These are phyloP conservation scores for Heliconius hermathena DNA, from an alignment of 1,140 invertebrate species.

Conservation along the genomic window DNA sequence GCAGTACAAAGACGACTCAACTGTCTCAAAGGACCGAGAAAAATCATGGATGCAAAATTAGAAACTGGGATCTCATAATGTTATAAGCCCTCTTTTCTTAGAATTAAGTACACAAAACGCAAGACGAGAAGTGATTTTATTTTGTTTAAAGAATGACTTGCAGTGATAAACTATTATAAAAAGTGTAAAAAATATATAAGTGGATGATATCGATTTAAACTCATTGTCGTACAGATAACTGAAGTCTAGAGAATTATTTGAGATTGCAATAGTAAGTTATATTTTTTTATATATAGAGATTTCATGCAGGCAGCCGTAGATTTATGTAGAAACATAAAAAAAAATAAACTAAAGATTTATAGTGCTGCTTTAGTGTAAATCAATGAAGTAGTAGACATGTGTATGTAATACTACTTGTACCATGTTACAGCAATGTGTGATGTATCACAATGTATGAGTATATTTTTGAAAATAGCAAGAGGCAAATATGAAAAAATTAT, in stretches of 20 bases:
- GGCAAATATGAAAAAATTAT: neutral
- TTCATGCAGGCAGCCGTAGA: constrained; percentile 51
- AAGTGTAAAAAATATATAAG: constrained; percentile 74
- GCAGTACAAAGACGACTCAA: constrained; percentile 76
- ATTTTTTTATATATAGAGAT: constrained; percentile 76
- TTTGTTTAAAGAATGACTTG: constrained; percentile 71
- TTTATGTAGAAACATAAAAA: constrained; percentile 55
- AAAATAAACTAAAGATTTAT: constrained; percentile 49
- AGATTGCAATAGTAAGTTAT: constrained; percentile 79
- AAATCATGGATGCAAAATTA: constrained; percentile 76
- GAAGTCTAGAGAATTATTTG: constrained; percentile 69
- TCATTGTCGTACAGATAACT: constrained; percentile 56
- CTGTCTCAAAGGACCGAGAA: constrained; percentile 72
- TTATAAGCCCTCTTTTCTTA: constrained; percentile 55
- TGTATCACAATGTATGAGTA: neutral
- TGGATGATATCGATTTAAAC: constrained; percentile 65
- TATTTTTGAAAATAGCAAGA: neutral
- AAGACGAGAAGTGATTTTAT: constrained; percentile 80
- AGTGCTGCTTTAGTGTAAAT: constrained; percentile 62
- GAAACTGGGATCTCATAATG: constrained; percentile 79
- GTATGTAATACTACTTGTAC: neutral
- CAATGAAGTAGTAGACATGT: constrained; percentile 21
- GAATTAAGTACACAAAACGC: constrained; percentile 63
- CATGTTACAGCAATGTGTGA: neutral
- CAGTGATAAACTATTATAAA: constrained; percentile 65